Conservation (phyloP, 2,113 vertebrate genomes). For the Rhombomys opimus region DNA sequence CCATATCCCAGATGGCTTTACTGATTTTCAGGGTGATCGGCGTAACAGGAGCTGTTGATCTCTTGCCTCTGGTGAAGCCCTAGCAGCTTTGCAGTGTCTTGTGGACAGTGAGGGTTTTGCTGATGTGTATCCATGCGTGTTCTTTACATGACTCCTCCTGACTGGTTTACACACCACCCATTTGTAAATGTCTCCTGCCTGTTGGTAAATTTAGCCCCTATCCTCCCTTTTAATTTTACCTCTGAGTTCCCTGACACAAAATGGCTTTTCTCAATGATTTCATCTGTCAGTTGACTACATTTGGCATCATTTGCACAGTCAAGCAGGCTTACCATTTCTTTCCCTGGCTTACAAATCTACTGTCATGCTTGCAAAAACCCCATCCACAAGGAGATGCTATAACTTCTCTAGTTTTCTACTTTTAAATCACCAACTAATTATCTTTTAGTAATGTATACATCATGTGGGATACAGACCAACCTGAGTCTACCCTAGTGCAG, state of each 20-base stretch:
- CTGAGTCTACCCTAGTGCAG: background rate
- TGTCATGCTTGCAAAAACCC: background rate
- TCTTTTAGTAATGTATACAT: background rate
- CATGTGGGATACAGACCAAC: background rate
- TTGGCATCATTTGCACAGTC: background rate
- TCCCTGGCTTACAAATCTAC: background rate
- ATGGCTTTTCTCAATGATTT: background rate
- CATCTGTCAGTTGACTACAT: background rate
- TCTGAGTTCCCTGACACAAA: background rate
- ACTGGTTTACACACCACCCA: background rate
- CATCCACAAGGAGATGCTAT: background rate
- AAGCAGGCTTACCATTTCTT: background rate
- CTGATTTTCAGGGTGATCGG: background rate
- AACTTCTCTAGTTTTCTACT: background rate
- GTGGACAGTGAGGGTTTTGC: background rate
- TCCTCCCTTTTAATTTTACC: background rate
- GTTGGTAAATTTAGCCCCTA: background rate
- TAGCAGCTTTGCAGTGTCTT: rapidly evolving
- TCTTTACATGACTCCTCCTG: background rate
- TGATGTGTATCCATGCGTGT: background rate
- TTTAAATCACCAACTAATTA: background rate
- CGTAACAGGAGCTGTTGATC: background rate
- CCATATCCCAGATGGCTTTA: background rate
- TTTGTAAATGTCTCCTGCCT: background rate
- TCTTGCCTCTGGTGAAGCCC: background rate